Evolutionary conservation across 2,113 vertebrate genomes (phyloP), one percentile per base, ranked within the genome.

Genomic region (Dicerorhinus sumatrensis): DNA sequence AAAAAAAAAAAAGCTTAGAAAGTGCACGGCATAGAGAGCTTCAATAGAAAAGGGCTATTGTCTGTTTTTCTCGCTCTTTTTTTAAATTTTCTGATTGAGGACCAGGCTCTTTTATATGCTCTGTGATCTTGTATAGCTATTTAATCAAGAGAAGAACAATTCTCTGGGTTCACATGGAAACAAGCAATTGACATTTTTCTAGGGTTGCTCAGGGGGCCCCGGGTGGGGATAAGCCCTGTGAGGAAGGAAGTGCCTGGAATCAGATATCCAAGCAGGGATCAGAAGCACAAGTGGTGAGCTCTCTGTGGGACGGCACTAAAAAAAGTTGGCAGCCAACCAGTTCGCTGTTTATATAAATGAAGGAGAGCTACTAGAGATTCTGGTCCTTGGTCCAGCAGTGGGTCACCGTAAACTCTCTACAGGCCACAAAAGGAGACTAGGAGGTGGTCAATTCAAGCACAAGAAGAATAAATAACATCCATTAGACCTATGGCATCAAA

Each of bases 241-340:
- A 89, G 85, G 85, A 95, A 96, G 89, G 86, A 97, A 93, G 69
- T 83, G 56, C 67, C 89, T 92, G 36, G 86, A 93, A 89, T 88
- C 80, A 77, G 77, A 93, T 95, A 62, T 46, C 82, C 79, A 67
- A 58, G 62, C 33, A 27, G 80, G 86, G 56, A 89, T 77, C 80
- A 84, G 62, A 85, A 85, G 58, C 81, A 54, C 65, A 91, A 77
- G 67, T 72, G 51, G 21, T 69, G 70, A 29, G 42, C 73, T 77
- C 60, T 20, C 90, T 36, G 56, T 48, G 86, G 75, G n/a, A 25
- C 39, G 31, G 67, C 81, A 36, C 6, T 5, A 0, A 33, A 39
- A 39, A 69, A 90, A 73, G 21, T 69, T 79, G 73, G 48, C 91
- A 62, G 85, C 42, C 85, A 62, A 69, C 84, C 94, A 77, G 18